These are phyloP conservation scores for Pedicia rivosa DNA, from an alignment of 2,888 invertebrate species.

Conservation along the genomic window DNA sequence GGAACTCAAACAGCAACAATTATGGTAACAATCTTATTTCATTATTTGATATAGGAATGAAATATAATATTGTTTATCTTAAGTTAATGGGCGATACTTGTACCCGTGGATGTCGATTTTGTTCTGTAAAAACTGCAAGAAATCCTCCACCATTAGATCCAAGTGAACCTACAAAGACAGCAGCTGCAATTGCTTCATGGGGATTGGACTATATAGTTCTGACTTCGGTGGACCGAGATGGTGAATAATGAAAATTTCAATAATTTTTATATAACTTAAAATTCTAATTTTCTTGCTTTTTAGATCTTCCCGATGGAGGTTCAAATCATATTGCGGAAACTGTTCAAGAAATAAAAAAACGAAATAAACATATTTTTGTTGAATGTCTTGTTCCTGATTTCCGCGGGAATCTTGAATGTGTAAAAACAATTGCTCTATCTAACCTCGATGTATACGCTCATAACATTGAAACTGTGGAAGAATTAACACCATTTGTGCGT, in stretches of 20 bases:
- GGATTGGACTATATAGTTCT: conserved; percentile 93
- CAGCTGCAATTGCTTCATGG: conserved; percentile 83
- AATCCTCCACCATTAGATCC: conserved; percentile 80
- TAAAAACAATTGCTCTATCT: conserved; percentile 57
- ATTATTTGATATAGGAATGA: background rate
- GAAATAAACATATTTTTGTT: conserved; percentile 72
- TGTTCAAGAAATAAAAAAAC: conserved; percentile 67
- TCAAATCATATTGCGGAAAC: conserved; percentile 87
- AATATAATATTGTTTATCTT: conserved; percentile 10
- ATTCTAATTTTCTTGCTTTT: background rate
- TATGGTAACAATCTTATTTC: conserved; percentile 48
- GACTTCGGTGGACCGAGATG: conserved; percentile 96
- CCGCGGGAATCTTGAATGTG: conserved; percentile 57
- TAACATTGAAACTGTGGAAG: conserved; percentile 94
- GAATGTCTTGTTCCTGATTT: conserved; percentile 98
- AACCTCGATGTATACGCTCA: conserved; percentile 96
- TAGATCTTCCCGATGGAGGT: conserved; percentile 88
- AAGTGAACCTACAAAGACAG: conserved; percentile 83
- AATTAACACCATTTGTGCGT: conserved; percentile 78
- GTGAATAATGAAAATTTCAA: conserved; percentile 31
- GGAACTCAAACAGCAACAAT: conserved; percentile 98
- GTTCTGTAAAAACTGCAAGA: conserved; percentile 92
- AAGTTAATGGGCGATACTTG: conserved; percentile 98
- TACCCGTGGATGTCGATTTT: conserved; percentile 94
- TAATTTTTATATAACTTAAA: background rate